Conservation (phyloP, 2,113 vertebrate species). For the Mesoclemmys tuberculata region DNA sequence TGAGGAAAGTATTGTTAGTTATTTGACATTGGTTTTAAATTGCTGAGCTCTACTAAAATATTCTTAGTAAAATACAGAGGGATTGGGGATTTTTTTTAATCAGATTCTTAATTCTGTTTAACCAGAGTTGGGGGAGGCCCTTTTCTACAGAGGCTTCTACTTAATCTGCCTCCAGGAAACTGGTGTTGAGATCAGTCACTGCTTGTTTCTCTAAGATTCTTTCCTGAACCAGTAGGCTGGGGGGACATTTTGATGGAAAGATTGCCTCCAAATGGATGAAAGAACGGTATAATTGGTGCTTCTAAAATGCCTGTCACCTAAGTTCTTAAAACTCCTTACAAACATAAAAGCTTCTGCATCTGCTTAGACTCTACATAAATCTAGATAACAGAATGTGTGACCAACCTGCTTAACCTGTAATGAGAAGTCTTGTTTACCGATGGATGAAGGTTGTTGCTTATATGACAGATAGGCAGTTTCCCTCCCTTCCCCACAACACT, state of each 20-base stretch:
- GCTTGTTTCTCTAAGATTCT: neutral
- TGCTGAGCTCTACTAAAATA: constrained; percentile 2
- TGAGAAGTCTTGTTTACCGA: too few relatives aligned
- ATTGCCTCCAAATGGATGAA: neutral
- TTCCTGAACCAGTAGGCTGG: neutral
- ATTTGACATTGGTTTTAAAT: constrained; percentile 27
- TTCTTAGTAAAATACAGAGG: neutral
- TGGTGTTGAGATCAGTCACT: neutral
- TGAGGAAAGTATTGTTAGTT: neutral
- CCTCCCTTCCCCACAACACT: too few relatives aligned
- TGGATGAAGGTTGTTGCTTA: too few relatives aligned
- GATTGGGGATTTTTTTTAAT: neutral
- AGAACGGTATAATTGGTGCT: neutral
- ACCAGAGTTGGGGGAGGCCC: neutral
- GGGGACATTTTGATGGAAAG: neutral
- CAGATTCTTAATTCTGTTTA: neutral
- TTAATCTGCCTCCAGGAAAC: neutral
- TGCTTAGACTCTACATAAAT: too few relatives aligned
- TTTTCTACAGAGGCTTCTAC: neutral
- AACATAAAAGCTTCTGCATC: too few relatives aligned
- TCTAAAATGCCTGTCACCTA: neutral
- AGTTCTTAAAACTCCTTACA: too few relatives aligned
- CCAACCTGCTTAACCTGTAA: too few relatives aligned
- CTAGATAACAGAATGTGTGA: too few relatives aligned
- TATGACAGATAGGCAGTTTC: too few relatives aligned